Evolutionary conservation across 2,113 vertebrate genomes (phyloP).

Genomic region (Siniperca chuatsi): DNA sequence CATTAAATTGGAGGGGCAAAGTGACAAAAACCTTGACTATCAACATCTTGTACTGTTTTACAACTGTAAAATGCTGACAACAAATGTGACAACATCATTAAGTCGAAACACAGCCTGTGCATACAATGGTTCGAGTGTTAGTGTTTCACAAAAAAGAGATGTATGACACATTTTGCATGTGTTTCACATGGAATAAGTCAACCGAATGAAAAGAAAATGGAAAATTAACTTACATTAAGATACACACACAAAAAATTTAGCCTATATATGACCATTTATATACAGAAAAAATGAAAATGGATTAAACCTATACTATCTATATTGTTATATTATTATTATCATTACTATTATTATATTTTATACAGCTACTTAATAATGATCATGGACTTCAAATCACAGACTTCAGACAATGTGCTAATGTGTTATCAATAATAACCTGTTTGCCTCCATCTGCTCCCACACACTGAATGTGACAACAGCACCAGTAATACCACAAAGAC

Average conservation of each 20-base stretch:
- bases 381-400: slow-evolving; percentile 12
- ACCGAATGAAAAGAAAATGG: neutral
- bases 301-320: neutral
- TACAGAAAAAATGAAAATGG: neutral
- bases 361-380: neutral
- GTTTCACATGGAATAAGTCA: neutral
- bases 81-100: slow-evolving; percentile 62
- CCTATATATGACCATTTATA: neutral
- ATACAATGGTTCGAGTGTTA: slow-evolving; percentile 22
- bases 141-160: slow-evolving; percentile 11
- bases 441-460: slow-evolving; percentile 52
- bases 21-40: slow-evolving; percentile 61
- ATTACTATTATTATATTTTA: neutral
- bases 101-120: slow-evolving; percentile 34
- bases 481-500: slow-evolving; percentile 58
- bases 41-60: slow-evolving; percentile 63
- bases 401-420: slow-evolving; percentile 60
- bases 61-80: slow-evolving; percentile 47
- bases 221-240: neutral
- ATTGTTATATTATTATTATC: no score
- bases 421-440: slow-evolving; percentile 65
- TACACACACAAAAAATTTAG: neutral
- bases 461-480: slow-evolving; percentile 63
- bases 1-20: slow-evolving; percentile 57
- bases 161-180: neutral